A percentile compares a stretch with the other conserved stretches of the same genome.
Conservation (phyloP, 2,888 invertebrate genomes). For the Endomychus coccineus region DNA sequence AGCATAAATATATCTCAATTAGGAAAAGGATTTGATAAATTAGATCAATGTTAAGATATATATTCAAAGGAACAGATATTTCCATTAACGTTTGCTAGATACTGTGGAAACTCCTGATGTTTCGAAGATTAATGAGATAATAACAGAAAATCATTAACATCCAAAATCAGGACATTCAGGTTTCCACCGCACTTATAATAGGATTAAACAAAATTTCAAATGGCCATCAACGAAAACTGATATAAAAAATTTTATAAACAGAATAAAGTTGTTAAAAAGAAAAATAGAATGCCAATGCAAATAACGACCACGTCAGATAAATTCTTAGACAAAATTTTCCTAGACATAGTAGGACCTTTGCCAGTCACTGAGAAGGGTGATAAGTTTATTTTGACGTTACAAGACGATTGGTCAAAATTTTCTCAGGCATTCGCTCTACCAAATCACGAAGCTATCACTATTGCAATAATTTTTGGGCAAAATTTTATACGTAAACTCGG, state of each 20-base stretch:
- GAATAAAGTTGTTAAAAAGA: slow-evolving; percentile 26
- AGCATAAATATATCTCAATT: too few relatives aligned
- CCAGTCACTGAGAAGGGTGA: slow-evolving; percentile 7
- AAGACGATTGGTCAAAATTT: slow-evolving; percentile 29
- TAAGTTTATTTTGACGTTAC: slow-evolving; percentile 16
- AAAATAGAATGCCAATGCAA: slow-evolving; percentile 28
- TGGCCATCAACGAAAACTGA: slow-evolving; percentile 33
- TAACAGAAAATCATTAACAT: slow-evolving; percentile 23
- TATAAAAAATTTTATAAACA: slow-evolving; percentile 32
- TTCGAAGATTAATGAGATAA: slow-evolving; percentile 21
- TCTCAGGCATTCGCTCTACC: slow-evolving; percentile 24
- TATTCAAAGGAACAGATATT: slow-evolving; percentile 21
- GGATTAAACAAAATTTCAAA: slow-evolving; percentile 26
- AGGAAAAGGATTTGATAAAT: too few relatives aligned
- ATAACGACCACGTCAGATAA: slow-evolving; percentile 28
- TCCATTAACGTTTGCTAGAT: slow-evolving; percentile 19
- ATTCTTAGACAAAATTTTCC: slow-evolving; percentile 27
- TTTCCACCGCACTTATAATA: slow-evolving; percentile 24
- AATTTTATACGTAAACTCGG: slow-evolving; percentile 25
- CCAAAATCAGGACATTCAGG: slow-evolving; percentile 24
- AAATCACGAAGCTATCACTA: slow-evolving; percentile 25
- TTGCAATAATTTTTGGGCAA: slow-evolving; percentile 23
- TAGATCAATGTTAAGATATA: slow-evolving; percentile 18
- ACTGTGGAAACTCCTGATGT: slow-evolving; percentile 10
- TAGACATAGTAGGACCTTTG: slow-evolving; percentile 31